Conservation (phyloP, 2,797 vertebrate species). For the Aselliscus stoliczkanus region DNA sequence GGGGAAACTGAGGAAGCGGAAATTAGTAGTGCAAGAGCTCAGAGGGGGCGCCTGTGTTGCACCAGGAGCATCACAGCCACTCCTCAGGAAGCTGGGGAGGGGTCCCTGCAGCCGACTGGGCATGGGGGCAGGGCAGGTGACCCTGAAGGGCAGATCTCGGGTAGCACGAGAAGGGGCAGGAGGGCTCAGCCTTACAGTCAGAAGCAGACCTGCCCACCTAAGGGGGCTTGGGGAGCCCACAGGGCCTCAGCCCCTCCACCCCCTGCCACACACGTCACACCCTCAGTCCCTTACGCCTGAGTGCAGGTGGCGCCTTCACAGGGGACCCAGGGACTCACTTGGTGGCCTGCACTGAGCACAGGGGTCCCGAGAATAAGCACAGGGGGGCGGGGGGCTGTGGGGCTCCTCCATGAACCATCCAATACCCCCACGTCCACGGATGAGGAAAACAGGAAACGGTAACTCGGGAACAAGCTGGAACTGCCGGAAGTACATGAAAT, state of each 20-base stretch:
- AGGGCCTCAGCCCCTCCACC: too few species aligned
- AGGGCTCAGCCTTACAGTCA: fast-evolving
- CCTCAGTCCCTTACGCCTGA: background rate
- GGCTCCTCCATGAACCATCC: background rate
- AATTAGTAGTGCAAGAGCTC: fast-evolving
- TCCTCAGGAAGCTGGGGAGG: fast-evolving
- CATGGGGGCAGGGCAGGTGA: fast-evolving
- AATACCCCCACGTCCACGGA: fast-evolving
- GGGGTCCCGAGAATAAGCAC: background rate
- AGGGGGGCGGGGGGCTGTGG: fast-evolving
- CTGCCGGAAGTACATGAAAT: fast-evolving
- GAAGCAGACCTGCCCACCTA: background rate
- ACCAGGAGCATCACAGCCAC: fast-evolving
- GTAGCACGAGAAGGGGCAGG: fast-evolving
- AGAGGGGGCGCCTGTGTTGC: fast-evolving
- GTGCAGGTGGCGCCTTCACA: background rate
- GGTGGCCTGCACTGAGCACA: fast-evolving
- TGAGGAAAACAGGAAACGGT: fast-evolving
- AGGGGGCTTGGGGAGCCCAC: background rate
- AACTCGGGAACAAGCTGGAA: background rate
- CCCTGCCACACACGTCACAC: fast-evolving
- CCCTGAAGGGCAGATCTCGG: background rate
- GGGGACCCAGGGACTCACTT: fast-evolving
- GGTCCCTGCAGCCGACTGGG: fast-evolving
- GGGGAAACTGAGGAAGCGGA: background rate